Percentiles rank a stretch among this genome's conserved stretches.
Conservation (phyloP, 2,113 vertebrate genomes). For the Cyphomyrus discorhynchus region DNA sequence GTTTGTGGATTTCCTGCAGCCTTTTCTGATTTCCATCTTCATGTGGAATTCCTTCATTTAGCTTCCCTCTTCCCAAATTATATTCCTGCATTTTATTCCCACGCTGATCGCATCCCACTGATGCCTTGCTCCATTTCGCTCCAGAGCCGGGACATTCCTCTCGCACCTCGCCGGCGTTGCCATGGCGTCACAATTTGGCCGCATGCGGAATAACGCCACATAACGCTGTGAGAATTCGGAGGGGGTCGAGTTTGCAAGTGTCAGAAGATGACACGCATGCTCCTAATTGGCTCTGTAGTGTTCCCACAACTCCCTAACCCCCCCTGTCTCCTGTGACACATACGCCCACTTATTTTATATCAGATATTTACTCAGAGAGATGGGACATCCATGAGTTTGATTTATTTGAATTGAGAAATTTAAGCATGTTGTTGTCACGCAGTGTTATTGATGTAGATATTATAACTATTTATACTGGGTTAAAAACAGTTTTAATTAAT, state of each 20-base stretch:
- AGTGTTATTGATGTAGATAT: background rate
- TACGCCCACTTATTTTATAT: conserved; percentile 18
- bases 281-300: background rate
- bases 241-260: background rate
- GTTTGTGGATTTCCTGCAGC: background rate
- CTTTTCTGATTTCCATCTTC: background rate
- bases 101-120: background rate
- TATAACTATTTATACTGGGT: background rate
- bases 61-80: background rate
- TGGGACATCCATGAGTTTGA: background rate
- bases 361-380: conserved; percentile 15
- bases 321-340: background rate
- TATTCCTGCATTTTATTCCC: background rate
- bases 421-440: background rate
- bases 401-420: background rate
- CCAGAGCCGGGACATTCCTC: background rate
- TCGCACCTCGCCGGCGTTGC: background rate
- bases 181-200: background rate
- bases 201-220: background rate
- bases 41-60: background rate
- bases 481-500: background rate
- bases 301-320: background rate
- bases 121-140: background rate
- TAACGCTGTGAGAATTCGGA: background rate
- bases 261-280: background rate